These are phyloP conservation scores for Xiphophorus maculatus DNA, from an alignment of 2,113 vertebrate species.

Conservation along the genomic window DNA sequence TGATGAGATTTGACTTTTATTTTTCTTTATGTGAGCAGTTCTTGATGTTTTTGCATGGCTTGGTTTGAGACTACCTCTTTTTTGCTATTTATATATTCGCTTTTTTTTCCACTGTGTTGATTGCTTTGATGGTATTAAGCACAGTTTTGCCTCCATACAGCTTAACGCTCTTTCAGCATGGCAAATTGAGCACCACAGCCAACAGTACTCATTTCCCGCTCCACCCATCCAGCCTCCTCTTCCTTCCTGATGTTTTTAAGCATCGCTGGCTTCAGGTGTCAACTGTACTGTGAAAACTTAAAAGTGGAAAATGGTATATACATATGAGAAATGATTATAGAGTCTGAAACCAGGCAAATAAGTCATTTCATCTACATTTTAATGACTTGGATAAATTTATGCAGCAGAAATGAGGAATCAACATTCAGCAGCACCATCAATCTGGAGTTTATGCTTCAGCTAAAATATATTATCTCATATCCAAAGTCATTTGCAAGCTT, in stretches of 20 bases:
- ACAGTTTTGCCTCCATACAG: conserved; percentile 71
- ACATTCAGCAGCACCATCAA: conserved; percentile 38
- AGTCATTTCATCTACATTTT: conserved; percentile 30
- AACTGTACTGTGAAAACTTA: conserved; percentile 91
- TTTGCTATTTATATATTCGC: conserved; percentile 66
- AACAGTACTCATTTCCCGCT: conserved; percentile 64
- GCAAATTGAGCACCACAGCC: conserved; percentile 71
- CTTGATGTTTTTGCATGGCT: conserved; percentile 73
- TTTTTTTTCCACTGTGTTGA: conserved; percentile 56
- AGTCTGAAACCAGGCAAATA: conserved; percentile 26
- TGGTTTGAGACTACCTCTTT: conserved; percentile 41
- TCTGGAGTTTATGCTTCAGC: conserved; percentile 32
- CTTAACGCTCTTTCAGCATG: conserved; percentile 73
- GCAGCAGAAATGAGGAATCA: conserved; percentile 20
- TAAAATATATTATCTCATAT: conserved; percentile 40
- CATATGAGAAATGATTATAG: conserved; percentile 21
- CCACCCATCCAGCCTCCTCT: conserved; percentile 68
- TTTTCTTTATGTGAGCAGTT: conserved; percentile 57
- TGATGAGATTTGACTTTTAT: conserved; percentile 50
- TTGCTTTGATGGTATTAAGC: conserved; percentile 78
- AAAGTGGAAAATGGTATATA: conserved; percentile 29
- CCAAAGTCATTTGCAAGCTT: conserved; percentile 47
- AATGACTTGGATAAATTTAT: conserved; percentile 26
- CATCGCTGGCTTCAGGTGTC: conserved; percentile 80
- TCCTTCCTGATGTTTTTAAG: conserved; percentile 58